Evolutionary conservation across 2,113 vertebrate species (phyloP).

Genomic region (Petromus typicus): DNA sequence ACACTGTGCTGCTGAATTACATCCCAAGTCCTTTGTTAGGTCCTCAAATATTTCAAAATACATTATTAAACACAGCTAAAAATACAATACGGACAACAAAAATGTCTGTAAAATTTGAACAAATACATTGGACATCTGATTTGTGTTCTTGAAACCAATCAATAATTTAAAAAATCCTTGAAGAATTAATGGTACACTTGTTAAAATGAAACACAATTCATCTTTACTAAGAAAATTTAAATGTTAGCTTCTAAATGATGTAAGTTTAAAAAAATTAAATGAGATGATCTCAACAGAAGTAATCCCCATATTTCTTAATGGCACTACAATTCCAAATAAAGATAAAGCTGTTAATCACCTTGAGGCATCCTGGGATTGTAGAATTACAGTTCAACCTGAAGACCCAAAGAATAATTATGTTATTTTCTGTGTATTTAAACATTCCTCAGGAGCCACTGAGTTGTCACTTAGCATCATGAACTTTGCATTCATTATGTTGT

Average conservation of each 20-base stretch:
- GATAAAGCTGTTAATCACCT: background rate
- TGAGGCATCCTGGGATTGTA: background rate
- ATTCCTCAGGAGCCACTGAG: background rate
- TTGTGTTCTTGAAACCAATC: conserved; percentile 51
- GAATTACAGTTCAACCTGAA: background rate
- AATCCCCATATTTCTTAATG: background rate
- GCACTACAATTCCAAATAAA: background rate
- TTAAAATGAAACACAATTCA: conserved; percentile 48
- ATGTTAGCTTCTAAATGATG: conserved; percentile 57
- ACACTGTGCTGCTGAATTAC: too few relatives aligned
- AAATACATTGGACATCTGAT: background rate
- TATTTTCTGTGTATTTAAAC: background rate
- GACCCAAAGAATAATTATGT: background rate
- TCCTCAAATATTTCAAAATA: conserved; percentile 36
- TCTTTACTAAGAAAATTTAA: conserved; percentile 56
- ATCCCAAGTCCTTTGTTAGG: background rate
- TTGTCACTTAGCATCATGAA: background rate
- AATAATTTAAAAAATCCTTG: background rate
- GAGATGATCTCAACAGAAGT: background rate
- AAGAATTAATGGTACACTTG: conserved; percentile 56
- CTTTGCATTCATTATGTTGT: background rate
- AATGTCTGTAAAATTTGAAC: background rate
- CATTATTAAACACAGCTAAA: conserved; percentile 16
- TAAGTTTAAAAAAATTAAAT: conserved; percentile 56
- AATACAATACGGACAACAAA: conserved; percentile 31